phyloP scores from a whole-genome alignment of 2,113 vertebrate species.

The Zootoca vivipara region DNA sequence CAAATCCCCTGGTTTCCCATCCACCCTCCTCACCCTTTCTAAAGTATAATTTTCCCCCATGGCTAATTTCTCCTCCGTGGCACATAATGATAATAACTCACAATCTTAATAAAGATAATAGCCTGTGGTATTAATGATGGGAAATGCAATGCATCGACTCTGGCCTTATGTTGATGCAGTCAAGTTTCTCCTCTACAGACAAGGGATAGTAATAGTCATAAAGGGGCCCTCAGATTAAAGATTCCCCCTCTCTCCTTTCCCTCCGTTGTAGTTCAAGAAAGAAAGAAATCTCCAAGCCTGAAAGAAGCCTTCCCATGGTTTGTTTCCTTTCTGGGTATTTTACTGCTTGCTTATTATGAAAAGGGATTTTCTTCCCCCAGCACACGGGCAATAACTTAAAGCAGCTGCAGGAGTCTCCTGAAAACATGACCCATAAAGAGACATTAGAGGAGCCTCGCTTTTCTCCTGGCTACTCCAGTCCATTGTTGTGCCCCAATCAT shows the following conservation, averaged over 20 bases:
- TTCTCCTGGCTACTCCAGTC: constrained; percentile 27
- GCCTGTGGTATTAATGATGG: constrained; percentile 41
- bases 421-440: constrained; percentile 14
- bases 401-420: neutral
- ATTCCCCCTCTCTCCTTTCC: neutral
- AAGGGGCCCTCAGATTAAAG: constrained; percentile 32
- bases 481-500: neutral
- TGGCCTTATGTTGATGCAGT: constrained; percentile 42
- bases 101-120: constrained; percentile 47
- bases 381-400: constrained; percentile 38
- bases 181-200: constrained; percentile 28
- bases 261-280: constrained; percentile 48
- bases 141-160: constrained; percentile 37
- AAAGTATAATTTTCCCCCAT: neutral
- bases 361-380: constrained; percentile 28
- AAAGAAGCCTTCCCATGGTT: neutral
- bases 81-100: constrained; percentile 34
- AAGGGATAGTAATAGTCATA: constrained; percentile 35
- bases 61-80: neutral
- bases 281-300: neutral
- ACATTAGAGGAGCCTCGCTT: neutral
- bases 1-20: neutral
- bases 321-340: constrained; percentile 9
- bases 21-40: constrained; percentile 10
- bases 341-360: constrained; percentile 13